Base-by-base conservation (phyloP, 2,888 invertebrate species). In the Neocrepidodera transversa region DNA sequence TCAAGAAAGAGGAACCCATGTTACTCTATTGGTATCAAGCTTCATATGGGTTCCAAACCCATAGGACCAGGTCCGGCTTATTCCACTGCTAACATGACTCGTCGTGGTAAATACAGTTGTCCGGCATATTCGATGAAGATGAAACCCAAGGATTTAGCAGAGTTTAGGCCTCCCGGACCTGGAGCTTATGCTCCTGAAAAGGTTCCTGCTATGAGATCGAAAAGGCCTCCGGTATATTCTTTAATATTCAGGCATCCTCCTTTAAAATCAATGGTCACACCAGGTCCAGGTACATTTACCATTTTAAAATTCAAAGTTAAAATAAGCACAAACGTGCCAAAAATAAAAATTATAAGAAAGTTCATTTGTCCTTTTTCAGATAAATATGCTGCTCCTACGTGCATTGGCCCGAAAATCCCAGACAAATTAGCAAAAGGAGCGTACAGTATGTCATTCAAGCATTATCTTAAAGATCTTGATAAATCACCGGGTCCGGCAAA, bases 171-270 rank as follows among this genome's bases (percentile, higher is more conserved):
- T 45, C 87, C 87, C 5, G 88, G 88, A 0, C 88, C 88, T 0
- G 87, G 86, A 2, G 83, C 86, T 10, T 87, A 88, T 76, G 82
- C 82, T 10, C 85, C 86, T 0, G 85, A 87, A 72, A 80, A 82
- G 56, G 84, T 82, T 59, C 79, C 78, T 2, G 79, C 82, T 13
- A 81, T 82, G 76, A 82, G 80, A 68, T 82, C 82, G 43, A 79
- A 78, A 18, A 80, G 84, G 53, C 82, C 87, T 17, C 87, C 88
- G 1, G 78, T 79, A 2, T 88, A 84, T 76, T 82, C 83, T 1
- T 82, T 87, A 73, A 81, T 83, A 35, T 77, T 79, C 14, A 80
- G 85, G 58, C 77, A 80, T 20, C 54, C 57, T 6, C 53, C 64
- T 35, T 51, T 59, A 13, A 68, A 62, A 14, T 73, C 72, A 35